These are phyloP conservation scores for Cercopithecus mitis DNA, from an alignment of 2,797 vertebrate genomes.

Conservation along the genomic window DNA sequence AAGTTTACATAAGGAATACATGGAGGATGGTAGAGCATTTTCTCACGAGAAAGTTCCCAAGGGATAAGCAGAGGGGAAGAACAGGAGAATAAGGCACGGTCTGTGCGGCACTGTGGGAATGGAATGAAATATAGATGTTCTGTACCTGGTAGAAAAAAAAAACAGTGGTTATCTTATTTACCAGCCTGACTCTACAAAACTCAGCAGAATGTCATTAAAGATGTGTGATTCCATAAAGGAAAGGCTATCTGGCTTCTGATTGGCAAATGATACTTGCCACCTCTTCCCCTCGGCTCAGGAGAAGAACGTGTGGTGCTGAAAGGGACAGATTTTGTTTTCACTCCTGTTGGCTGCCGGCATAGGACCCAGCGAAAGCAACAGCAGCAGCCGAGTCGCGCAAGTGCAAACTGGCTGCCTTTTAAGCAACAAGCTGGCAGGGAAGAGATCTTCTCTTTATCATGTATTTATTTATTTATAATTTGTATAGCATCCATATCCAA, in stretches of 20 bases:
- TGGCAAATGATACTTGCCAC: slow-evolving; percentile 62
- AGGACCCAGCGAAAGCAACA: slow-evolving; percentile 64
- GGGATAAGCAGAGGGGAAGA: neutral
- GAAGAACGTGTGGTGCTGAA: slow-evolving; percentile 63
- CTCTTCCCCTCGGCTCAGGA: slow-evolving; percentile 67
- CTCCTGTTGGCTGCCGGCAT: slow-evolving; percentile 67
- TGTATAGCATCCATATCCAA: slow-evolving; percentile 70
- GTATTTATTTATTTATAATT: slow-evolving; percentile 77
- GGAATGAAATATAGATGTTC: neutral
- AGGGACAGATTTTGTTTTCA: slow-evolving; percentile 77
- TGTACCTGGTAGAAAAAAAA: neutral
- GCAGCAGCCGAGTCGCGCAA: slow-evolving; percentile 41
- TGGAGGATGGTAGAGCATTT: neutral
- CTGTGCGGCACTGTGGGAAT: accelerated
- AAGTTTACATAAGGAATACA: neutral
- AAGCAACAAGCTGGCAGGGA: slow-evolving; percentile 68
- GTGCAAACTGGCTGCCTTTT: slow-evolving; percentile 72
- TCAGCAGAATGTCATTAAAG: neutral
- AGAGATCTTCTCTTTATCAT: slow-evolving; percentile 67
- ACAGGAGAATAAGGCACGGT: neutral
- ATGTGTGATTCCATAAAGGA: neutral
- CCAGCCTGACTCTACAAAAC: neutral
- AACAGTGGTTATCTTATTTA: neutral
- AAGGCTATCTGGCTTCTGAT: slow-evolving; percentile 58
- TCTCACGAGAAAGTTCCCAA: neutral